Evolutionary conservation across 2,888 invertebrate species (phyloP).

Genomic region (Coenonympha glycerion): DNA sequence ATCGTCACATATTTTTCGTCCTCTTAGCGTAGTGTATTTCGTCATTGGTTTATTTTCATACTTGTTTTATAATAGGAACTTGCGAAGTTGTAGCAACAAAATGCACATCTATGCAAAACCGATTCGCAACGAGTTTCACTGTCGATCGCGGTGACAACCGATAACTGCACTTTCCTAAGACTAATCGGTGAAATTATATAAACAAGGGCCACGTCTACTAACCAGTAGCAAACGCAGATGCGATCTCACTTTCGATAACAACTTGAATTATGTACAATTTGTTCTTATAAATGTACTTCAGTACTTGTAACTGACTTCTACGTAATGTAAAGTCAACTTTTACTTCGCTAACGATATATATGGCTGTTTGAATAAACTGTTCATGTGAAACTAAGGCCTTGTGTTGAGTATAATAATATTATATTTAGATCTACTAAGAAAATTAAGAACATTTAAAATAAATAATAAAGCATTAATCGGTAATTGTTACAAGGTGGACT

Average conservation of each 20-base stretch:
- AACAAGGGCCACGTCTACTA: neutral
- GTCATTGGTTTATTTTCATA: neutral
- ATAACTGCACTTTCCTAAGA: slow-evolving; percentile 16
- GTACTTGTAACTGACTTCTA: neutral
- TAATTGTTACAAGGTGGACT: neutral
- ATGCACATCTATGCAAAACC: slow-evolving; percentile 9
- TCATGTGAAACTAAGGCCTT: neutral
- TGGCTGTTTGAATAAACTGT: neutral
- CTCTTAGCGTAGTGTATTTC: too few species aligned
- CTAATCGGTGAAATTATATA: slow-evolving; percentile 18
- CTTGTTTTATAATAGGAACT: neutral
- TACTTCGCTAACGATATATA: neutral
- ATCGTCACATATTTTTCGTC: too few species aligned
- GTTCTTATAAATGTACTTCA: neutral
- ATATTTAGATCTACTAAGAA: too few species aligned
- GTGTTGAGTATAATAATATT: too few species aligned
- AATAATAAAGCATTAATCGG: too few species aligned
- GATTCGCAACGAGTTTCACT: slow-evolving; percentile 17
- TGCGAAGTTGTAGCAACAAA: neutral
- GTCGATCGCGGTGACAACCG: neutral
- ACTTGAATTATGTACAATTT: slow-evolving; percentile 1
- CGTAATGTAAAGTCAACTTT: neutral
- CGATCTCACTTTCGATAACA: neutral
- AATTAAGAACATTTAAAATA: too few species aligned
- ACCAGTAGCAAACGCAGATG: neutral